phyloP scores from a whole-genome alignment of 30 jellyfish, hydroid and myxozoan genomes.

The Aurelia sp. region DNA sequence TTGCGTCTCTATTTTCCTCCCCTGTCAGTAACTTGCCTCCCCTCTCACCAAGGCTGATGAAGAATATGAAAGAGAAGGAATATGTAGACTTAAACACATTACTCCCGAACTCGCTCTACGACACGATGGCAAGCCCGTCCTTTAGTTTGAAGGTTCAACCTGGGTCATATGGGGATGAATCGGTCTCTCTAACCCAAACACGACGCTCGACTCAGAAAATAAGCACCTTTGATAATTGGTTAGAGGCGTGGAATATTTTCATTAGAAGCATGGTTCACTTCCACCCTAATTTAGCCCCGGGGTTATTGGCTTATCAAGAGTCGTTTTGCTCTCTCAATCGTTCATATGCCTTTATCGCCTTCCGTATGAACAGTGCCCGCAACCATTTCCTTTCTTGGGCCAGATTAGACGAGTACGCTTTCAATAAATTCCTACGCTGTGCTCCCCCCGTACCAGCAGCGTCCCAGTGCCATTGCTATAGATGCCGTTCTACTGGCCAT shows the following conservation, averaged over 20 bases:
- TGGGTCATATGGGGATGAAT: background rate
- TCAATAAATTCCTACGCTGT: too few species aligned
- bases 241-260: background rate
- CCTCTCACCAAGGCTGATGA: background rate
- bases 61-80: conserved; percentile 14
- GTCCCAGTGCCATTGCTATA: background rate
- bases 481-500: background rate
- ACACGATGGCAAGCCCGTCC: background rate
- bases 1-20: background rate
- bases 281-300: background rate
- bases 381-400: too few species aligned
- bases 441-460: background rate
- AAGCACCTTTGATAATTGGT: background rate
- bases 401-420: too few species aligned
- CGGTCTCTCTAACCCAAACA: conserved; percentile 8
- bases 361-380: too few species aligned
- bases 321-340: background rate
- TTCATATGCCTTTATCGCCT: too few species aligned
- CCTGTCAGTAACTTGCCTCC: background rate
- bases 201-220: background rate
- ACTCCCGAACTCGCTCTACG: background rate
- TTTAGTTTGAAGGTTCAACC: background rate
- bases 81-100: background rate
- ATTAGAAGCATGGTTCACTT: background rate
- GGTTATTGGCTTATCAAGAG: conserved; percentile 6